These are phyloP conservation scores for Drosophila saltans DNA, from an alignment of 1,140 invertebrate genomes.

Conservation along the genomic window DNA sequence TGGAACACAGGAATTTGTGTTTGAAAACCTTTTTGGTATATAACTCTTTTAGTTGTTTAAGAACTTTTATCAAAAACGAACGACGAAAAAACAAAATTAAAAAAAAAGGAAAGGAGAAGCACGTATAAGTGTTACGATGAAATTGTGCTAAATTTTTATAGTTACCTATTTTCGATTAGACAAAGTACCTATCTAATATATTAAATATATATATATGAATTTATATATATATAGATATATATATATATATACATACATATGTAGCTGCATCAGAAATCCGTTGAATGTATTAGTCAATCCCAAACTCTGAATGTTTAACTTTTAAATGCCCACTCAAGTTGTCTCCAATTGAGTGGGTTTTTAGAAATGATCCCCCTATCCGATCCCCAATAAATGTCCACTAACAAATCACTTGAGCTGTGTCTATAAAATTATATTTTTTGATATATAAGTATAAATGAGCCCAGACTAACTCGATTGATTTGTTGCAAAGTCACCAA, in stretches of 20 bases:
- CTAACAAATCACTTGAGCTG: slow-evolving; percentile 76
- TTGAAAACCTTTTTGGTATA: slow-evolving; percentile 66
- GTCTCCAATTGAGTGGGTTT: slow-evolving; percentile 65
- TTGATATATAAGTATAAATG: slow-evolving; percentile 76
- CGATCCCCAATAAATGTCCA: slow-evolving; percentile 2
- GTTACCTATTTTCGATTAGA: slow-evolving; percentile 56
- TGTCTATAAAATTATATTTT: slow-evolving; percentile 78
- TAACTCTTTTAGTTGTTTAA: slow-evolving; percentile 64
- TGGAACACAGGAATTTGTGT: slow-evolving; percentile 45
- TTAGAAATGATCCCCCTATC: slow-evolving; percentile 36
- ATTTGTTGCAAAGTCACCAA: slow-evolving; percentile 57
- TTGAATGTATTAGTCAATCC: slow-evolving; percentile 28
- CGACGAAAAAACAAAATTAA: slow-evolving; percentile 23
- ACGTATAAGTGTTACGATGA: slow-evolving; percentile 37
- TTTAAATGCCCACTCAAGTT: slow-evolving; percentile 65
- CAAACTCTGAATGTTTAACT: slow-evolving; percentile 11
- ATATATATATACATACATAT: slow-evolving; percentile 43
- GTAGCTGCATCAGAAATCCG: slow-evolving; percentile 69
- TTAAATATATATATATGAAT: slow-evolving; percentile 45
- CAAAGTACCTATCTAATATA: slow-evolving; percentile 35
- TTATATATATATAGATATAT: slow-evolving; percentile 6
- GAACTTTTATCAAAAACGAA: slow-evolving; percentile 40
- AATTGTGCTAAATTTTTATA: slow-evolving; percentile 77
- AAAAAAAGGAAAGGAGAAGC: slow-evolving; percentile 4
- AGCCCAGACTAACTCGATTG: slow-evolving; percentile 78